Percentiles rank a stretch among this genome's conserved stretches.
Evolutionary conservation across 2,797 vertebrate genomes (phyloP).

Genomic region (Denticeps clupeoides): DNA sequence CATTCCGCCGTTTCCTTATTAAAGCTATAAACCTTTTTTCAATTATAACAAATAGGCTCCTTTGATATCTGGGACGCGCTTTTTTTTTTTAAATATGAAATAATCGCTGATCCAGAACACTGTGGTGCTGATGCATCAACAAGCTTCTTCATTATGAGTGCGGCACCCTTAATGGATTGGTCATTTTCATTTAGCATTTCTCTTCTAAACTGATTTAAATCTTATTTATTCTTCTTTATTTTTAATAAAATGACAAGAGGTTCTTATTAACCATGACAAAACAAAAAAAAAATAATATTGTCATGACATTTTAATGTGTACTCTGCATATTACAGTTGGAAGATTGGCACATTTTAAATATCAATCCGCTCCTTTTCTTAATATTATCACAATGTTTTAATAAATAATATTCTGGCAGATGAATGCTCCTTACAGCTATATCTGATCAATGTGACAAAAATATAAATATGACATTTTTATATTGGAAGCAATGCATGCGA

Average conservation of each 20-base stretch:
- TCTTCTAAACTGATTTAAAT: slow-evolving; percentile 55
- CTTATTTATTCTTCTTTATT: slow-evolving; percentile 39
- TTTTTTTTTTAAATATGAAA: slow-evolving; percentile 19
- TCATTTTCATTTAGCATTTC: too few relatives aligned
- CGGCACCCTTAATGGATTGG: too few relatives aligned
- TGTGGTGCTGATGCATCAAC: background rate
- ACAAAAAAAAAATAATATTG: slow-evolving; percentile 17
- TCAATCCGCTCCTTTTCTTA: slow-evolving; percentile 51
- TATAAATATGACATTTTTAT: slow-evolving; percentile 1
- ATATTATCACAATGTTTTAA: slow-evolving; percentile 46
- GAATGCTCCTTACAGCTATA: slow-evolving; percentile 19
- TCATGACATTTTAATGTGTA: slow-evolving; percentile 66
- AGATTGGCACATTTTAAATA: slow-evolving; percentile 70
- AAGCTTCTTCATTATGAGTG: too few relatives aligned
- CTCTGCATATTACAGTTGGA: slow-evolving; percentile 34
- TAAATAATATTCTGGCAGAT: slow-evolving; percentile 55
- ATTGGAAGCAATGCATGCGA: slow-evolving; percentile 3
- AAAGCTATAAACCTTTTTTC: slow-evolving; percentile 17
- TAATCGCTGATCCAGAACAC: slow-evolving; percentile 10
- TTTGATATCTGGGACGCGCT: slow-evolving; percentile 7
- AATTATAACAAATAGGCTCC: slow-evolving; percentile 16
- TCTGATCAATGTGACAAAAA: slow-evolving; percentile 16
- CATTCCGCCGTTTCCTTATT: slow-evolving; percentile 1
- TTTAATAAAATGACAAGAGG: slow-evolving; percentile 56
- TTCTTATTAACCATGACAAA: slow-evolving; percentile 47